Conservation (phyloP, 2,888 invertebrate genomes). For the Palloptera scutellata region DNA sequence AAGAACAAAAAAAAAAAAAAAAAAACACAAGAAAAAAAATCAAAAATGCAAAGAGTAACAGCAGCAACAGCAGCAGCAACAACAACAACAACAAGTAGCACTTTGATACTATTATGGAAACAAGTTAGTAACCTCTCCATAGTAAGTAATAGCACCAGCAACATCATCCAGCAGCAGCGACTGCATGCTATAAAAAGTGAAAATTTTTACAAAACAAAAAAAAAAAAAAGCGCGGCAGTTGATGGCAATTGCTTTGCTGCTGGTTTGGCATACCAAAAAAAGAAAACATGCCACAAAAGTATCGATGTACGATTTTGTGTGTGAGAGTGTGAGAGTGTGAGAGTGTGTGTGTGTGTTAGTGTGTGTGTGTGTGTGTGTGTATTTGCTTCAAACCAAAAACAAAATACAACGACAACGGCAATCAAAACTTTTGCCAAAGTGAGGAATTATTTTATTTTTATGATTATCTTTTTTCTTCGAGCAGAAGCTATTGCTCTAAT, state of each 20-base stretch:
- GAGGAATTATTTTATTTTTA: not conserved
- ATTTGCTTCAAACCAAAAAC: too few species aligned
- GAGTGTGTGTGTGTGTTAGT: too few species aligned
- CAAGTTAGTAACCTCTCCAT: constrained; percentile 35
- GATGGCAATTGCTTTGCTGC: constrained; percentile 7
- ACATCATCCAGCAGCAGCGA: not conserved
- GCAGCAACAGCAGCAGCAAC: constrained; percentile 1
- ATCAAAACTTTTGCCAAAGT: constrained; percentile 1
- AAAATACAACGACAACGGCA: constrained; percentile 4
- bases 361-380: too few species aligned
- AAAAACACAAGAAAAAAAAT: not conserved
- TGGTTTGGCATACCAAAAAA: too few species aligned
- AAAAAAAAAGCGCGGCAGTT: constrained; percentile 2
- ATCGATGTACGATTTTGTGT: too few species aligned
- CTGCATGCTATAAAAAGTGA: constrained; percentile 33
- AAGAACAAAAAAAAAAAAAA: constrained; percentile 18
- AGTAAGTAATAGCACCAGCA: constrained; percentile 5
- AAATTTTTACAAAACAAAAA: constrained; percentile 21
- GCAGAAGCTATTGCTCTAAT: not conserved
- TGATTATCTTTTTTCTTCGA: not conserved
- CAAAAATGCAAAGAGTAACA: not conserved
- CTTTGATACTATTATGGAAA: constrained; percentile 40
- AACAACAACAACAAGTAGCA: not conserved
- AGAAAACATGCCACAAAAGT: too few species aligned
- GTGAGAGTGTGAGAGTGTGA: too few species aligned